These are phyloP conservation scores for Bactericera cockerelli DNA, from an alignment of 1,140 invertebrate species.

Conservation along the genomic window DNA sequence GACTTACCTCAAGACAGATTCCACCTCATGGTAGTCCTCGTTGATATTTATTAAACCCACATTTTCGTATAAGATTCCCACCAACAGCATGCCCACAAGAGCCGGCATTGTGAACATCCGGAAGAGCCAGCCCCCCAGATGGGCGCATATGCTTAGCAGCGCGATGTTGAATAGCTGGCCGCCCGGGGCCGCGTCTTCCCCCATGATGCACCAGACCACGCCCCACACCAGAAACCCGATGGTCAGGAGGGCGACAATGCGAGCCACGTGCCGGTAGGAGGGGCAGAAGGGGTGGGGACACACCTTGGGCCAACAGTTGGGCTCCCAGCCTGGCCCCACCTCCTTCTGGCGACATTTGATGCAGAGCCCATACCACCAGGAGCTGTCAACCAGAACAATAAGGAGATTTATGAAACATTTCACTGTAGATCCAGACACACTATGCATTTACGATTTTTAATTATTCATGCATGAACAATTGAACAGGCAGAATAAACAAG, in stretches of 20 bases:
- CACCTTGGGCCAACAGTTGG: constrained; percentile 50
- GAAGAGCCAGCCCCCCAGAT: constrained; percentile 64
- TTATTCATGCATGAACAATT: no score
- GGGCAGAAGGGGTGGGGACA: constrained; percentile 68
- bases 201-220: constrained; percentile 52
- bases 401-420: no score
- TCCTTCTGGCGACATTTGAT: constrained; percentile 51
- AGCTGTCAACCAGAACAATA: constrained; percentile 32
- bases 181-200: constrained; percentile 53
- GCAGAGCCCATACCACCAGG: constrained; percentile 56
- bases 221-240: constrained; percentile 62
- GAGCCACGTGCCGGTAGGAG: constrained; percentile 57
- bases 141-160: constrained; percentile 50
- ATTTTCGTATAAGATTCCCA: constrained; percentile 65
- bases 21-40: constrained; percentile 39
- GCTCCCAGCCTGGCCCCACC: constrained; percentile 54
- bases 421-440: no score
- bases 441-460: no score
- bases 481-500: no score
- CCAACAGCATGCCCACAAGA: constrained; percentile 70
- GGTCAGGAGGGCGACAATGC: constrained; percentile 45
- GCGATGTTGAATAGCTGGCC: constrained; percentile 67
- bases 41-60: constrained; percentile 54
- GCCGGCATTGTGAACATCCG: constrained; percentile 64
- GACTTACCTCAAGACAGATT: constrained; percentile 49